phyloP scores from a whole-genome alignment of 1,140 invertebrate species.

The Pararge aegeria region DNA sequence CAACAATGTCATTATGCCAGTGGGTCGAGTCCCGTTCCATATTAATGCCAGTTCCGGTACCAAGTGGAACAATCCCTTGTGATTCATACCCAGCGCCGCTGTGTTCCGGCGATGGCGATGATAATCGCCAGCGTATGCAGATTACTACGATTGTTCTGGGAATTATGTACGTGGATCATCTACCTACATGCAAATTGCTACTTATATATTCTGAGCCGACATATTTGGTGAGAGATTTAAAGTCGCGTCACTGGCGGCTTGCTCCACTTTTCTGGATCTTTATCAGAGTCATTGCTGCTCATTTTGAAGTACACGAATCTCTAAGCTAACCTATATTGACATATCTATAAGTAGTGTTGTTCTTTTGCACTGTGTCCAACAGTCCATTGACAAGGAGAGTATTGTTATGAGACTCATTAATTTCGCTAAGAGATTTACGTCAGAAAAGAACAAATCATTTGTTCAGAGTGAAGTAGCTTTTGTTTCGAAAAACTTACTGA shows the following conservation, averaged over 20 bases:
- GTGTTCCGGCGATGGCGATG: slow-evolving; percentile 36
- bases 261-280: neutral
- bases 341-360: too few relatives aligned
- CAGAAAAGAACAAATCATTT: too few relatives aligned
- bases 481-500: too few relatives aligned
- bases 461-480: too few relatives aligned
- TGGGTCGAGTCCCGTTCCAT: slow-evolving; percentile 16
- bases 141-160: slow-evolving; percentile 45
- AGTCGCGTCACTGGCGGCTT: neutral
- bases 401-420: too few relatives aligned
- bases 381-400: too few relatives aligned
- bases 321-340: too few relatives aligned
- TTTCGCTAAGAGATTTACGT: too few relatives aligned
- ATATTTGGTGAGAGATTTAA: neutral
- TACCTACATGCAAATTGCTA: slow-evolving; percentile 21
- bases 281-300: too few relatives aligned
- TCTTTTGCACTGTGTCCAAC: too few relatives aligned
- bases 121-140: slow-evolving; percentile 55
- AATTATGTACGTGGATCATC: slow-evolving; percentile 26
- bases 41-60: slow-evolving; percentile 5
- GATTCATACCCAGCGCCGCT: slow-evolving; percentile 39
- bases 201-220: slow-evolving; percentile 3
- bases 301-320: too few relatives aligned
- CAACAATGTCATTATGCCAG: slow-evolving; percentile 3
- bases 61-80: slow-evolving; percentile 39